phyloP scores from a whole-genome alignment of 1,140 invertebrate genomes.

The Dendrolimus kikuchii region DNA sequence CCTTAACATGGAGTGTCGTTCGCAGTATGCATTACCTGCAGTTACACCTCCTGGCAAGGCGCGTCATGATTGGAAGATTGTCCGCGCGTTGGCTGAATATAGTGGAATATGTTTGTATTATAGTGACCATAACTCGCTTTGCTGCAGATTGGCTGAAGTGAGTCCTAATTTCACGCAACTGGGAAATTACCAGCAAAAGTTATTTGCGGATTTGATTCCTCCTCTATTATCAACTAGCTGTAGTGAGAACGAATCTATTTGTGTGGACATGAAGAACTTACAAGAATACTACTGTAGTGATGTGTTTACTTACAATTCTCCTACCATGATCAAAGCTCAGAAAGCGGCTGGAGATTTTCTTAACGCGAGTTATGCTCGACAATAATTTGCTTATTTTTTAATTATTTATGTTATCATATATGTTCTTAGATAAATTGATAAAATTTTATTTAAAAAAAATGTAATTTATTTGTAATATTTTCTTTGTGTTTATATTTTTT shows the following conservation, averaged over 20 bases:
- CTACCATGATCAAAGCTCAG: conserved; percentile 43
- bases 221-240: conserved; percentile 17
- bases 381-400: background rate
- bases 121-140: conserved; percentile 30
- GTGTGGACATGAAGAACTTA: conserved; percentile 43
- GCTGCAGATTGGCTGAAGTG: conserved; percentile 36
- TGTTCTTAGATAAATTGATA: too few relatives aligned
- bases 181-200: conserved; percentile 35
- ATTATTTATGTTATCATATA: too few relatives aligned
- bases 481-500: too few relatives aligned
- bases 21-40: conserved; percentile 48
- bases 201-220: conserved; percentile 29
- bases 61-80: conserved; percentile 56
- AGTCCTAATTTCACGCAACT: conserved; percentile 46
- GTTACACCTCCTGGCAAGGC: conserved; percentile 51
- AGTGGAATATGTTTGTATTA: conserved; percentile 37
- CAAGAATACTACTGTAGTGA: conserved; percentile 55
- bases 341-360: conserved; percentile 37
- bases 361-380: conserved; percentile 24
- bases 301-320: conserved; percentile 49
- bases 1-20: conserved; percentile 55
- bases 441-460: too few relatives aligned
- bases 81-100: conserved; percentile 48
- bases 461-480: too few relatives aligned
- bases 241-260: background rate